Evolutionary conservation across 2,113 vertebrate genomes (phyloP).

Genomic region (Daboia siamensis): DNA sequence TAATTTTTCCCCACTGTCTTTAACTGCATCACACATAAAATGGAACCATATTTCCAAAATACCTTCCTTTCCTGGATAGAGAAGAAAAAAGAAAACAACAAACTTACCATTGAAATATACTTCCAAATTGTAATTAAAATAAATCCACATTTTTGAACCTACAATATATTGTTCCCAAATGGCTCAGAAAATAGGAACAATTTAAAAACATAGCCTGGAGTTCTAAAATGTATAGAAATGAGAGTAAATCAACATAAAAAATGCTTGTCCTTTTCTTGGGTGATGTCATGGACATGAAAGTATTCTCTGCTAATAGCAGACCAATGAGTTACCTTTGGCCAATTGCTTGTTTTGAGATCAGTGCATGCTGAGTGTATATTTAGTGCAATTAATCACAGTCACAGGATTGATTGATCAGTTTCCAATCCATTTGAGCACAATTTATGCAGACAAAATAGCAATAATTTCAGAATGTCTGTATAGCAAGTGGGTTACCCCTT

Average conservation of each 20-base stretch:
- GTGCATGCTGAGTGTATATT: background rate
- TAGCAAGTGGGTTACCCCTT: conserved; percentile 42
- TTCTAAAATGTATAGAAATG: background rate
- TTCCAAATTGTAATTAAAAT: background rate
- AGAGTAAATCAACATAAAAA: background rate
- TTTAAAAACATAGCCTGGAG: background rate
- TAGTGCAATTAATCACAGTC: background rate
- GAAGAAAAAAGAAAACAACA: background rate
- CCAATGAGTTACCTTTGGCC: background rate
- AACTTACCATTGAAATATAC: background rate
- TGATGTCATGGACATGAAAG: conserved; percentile 18
- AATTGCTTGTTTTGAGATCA: background rate
- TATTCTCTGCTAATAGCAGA: conserved; percentile 9
- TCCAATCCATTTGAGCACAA: conserved; percentile 26
- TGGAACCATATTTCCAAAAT: background rate
- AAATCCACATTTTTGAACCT: background rate
- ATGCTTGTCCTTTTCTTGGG: background rate
- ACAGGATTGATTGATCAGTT: conserved; percentile 40
- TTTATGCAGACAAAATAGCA: conserved; percentile 35
- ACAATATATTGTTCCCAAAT: background rate
- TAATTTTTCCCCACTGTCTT: too few relatives aligned
- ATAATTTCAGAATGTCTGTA: conserved; percentile 13
- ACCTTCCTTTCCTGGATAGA: background rate
- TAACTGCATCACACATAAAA: background rate
- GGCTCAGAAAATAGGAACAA: background rate